phyloP scores from a whole-genome alignment of 2,113 vertebrate species.

The Crocuta crocuta region DNA sequence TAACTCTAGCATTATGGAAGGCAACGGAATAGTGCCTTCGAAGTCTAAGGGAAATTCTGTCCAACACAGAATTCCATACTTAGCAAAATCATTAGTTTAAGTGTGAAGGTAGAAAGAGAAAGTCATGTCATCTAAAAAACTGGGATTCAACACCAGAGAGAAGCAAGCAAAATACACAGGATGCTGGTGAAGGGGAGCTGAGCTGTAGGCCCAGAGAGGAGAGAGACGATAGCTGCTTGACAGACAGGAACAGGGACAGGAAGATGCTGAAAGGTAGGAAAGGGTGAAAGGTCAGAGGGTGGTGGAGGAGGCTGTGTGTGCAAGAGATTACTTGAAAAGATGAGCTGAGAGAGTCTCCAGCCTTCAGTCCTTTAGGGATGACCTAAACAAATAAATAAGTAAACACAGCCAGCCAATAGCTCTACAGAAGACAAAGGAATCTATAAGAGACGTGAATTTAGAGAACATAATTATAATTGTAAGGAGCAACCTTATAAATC shows the following conservation, averaged over 20 bases:
- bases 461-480: background rate
- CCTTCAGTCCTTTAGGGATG: background rate
- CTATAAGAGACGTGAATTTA: background rate
- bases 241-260: background rate
- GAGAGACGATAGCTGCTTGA: background rate
- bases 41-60: background rate
- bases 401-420: background rate
- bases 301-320: too few species aligned
- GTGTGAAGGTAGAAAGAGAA: background rate
- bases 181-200: background rate
- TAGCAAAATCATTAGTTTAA: background rate
- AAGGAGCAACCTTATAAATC: background rate
- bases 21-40: background rate
- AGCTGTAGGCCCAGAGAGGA: background rate
- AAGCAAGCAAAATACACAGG: background rate
- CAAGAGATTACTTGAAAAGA: background rate
- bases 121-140: background rate
- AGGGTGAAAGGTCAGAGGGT: background rate
- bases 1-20: background rate
- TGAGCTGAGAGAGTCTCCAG: background rate
- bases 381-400: background rate
- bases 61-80: background rate
- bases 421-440: background rate
- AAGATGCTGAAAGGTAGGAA: background rate
- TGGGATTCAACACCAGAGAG: background rate